Evolutionary conservation across 2,113 vertebrate species (phyloP).

Genomic region (Tamias sibiricus): DNA sequence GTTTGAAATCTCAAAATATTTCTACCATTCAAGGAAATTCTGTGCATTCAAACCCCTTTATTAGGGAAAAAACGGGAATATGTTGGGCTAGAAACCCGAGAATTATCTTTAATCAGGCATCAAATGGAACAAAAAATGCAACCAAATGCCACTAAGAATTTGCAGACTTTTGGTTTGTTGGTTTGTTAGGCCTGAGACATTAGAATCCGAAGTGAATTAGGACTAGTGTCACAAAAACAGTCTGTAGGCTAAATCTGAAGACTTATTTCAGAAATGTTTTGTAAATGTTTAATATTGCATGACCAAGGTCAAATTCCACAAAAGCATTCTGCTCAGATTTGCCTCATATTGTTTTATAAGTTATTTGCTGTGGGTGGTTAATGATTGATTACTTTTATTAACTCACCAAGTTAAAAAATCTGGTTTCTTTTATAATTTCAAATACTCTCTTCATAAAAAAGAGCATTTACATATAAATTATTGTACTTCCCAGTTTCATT

Average conservation of each 20-base stretch:
- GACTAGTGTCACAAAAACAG: neutral
- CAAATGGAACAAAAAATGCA: neutral
- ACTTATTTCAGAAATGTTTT: neutral
- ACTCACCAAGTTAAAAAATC: neutral
- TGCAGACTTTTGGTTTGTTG: neutral
- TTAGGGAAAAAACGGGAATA: neutral
- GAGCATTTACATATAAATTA: neutral
- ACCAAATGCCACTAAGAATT: neutral
- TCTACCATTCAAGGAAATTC: neutral
- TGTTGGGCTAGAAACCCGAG: neutral
- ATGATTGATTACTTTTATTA: slow-evolving; percentile 1
- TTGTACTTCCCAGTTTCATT: neutral
- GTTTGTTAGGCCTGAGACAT: neutral
- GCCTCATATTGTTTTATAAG: neutral
- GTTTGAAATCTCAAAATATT: neutral
- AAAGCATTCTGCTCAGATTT: neutral
- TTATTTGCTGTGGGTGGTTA: neutral
- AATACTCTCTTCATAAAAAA: neutral
- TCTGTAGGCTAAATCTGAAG: neutral
- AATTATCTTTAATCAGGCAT: neutral
- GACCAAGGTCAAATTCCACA: neutral
- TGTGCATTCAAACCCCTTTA: neutral
- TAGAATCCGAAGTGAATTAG: neutral
- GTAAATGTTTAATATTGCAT: neutral
- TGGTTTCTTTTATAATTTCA: neutral